Evolutionary conservation across 2,888 invertebrate species (phyloP).

Genomic region (Synanthedon tipuliformis): DNA sequence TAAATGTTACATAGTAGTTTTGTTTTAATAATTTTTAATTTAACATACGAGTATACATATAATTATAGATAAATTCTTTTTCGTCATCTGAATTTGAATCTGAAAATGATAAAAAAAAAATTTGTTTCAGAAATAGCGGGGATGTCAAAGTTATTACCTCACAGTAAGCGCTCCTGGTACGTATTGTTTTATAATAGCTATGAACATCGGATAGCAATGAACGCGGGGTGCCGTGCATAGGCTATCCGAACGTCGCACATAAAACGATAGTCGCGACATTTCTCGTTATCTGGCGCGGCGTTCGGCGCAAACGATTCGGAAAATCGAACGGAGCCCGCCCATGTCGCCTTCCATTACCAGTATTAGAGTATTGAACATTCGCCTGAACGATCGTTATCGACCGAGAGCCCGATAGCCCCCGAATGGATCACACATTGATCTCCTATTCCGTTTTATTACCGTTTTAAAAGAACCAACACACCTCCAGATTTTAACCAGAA

Average conservation of each 20-base stretch:
- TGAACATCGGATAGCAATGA: neutral
- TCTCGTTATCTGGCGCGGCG: conserved; percentile 49
- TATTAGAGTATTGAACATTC: conserved; percentile 28
- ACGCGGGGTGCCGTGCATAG: neutral
- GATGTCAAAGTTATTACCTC: conserved; percentile 32
- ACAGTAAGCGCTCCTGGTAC: conserved; percentile 38
- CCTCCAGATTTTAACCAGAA: too few relatives aligned
- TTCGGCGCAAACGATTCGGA: conserved; percentile 59
- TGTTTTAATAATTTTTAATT: too few relatives aligned
- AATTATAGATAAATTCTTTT: neutral
- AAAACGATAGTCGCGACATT: conserved; percentile 48
- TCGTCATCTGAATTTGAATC: too few relatives aligned
- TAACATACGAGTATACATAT: too few relatives aligned
- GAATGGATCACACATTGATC: neutral
- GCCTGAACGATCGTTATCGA: conserved; percentile 8
- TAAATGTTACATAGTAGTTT: too few relatives aligned
- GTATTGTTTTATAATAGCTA: conserved; percentile 9
- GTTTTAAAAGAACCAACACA: neutral
- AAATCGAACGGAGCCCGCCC: conserved; percentile 48
- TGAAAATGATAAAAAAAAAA: conserved; percentile 2
- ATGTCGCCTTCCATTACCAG: conserved; percentile 55
- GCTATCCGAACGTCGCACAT: conserved; percentile 25
- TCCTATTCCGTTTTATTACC: neutral
- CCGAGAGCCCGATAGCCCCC: neutral
- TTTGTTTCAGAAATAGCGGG: conserved; percentile 48